A percentile compares a stretch with the other conserved stretches of the same genome.
Evolutionary conservation across 1,140 invertebrate genomes (phyloP).

Genomic region (Zeugodacus cucurbitae): DNA sequence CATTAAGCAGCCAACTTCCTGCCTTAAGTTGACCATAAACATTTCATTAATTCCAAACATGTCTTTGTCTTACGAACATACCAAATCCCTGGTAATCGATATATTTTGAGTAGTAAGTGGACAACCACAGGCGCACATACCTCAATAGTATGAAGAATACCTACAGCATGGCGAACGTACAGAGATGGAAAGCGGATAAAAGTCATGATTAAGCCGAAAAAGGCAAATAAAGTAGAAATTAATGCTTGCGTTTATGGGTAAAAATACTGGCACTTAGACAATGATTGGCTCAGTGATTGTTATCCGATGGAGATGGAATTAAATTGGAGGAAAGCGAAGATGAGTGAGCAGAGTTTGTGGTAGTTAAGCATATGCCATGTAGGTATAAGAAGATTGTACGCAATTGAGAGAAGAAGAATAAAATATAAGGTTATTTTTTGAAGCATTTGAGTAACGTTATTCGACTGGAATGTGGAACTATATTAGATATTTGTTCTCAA

Average conservation of each 20-base stretch:
- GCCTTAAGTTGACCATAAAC: neutral
- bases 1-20: neutral
- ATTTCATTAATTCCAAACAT: neutral
- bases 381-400: too few relatives aligned
- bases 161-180: too few relatives aligned
- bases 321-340: neutral
- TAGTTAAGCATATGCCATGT: neutral
- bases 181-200: neutral
- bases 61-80: neutral
- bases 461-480: too few relatives aligned
- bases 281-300: neutral
- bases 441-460: too few relatives aligned
- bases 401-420: too few relatives aligned
- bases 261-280: constrained; percentile 1
- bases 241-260: neutral
- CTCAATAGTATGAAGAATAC: neutral
- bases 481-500: too few relatives aligned
- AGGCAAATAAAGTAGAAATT: neutral
- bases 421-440: neutral
- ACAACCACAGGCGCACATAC: neutral
- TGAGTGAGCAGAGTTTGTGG: neutral
- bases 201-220: neutral
- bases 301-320: neutral
- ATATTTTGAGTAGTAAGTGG: neutral
- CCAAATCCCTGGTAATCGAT: neutral